Percentiles rank a stretch among this genome's conserved stretches.
phyloP scores from a whole-genome alignment of 2,888 invertebrate species.

The Apomyelois bistriatella region DNA sequence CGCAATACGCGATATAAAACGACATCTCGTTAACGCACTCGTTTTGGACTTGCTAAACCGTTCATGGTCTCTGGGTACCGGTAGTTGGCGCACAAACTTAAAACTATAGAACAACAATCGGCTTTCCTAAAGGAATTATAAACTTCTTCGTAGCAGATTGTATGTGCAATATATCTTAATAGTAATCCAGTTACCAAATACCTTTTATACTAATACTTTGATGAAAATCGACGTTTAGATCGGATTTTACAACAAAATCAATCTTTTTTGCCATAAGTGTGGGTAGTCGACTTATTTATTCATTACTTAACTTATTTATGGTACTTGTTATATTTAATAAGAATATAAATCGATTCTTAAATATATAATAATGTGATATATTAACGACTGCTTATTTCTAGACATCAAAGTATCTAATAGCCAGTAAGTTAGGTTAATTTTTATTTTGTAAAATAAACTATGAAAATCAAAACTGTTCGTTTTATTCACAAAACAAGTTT shows the following conservation, averaged over 20 bases:
- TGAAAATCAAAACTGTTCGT: no score
- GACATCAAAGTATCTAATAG: not conserved
- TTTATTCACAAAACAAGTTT: no score
- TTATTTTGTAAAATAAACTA: not conserved
- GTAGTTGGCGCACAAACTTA: no score
- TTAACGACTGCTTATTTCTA: slow-evolving; percentile 5
- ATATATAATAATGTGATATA: slow-evolving; percentile 2
- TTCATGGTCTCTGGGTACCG: no score
- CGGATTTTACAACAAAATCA: not conserved
- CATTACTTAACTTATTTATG: not conserved
- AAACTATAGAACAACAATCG: no score
- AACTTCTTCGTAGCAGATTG: no score
- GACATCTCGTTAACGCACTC: no score
- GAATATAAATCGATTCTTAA: no score
- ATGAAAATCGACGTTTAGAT: not conserved
- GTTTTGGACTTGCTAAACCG: no score
- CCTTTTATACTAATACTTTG: not conserved
- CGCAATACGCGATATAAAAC: no score
- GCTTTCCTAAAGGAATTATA: no score
- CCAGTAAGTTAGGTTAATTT: not conserved
- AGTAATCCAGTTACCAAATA: not conserved
- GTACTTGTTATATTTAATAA: not conserved
- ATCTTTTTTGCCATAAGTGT: not conserved
- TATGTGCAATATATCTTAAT: no score
- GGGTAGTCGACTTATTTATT: slow-evolving; percentile 10